Conservation (phyloP, 2,113 vertebrate genomes). For the Lipotes vexillifer region DNA sequence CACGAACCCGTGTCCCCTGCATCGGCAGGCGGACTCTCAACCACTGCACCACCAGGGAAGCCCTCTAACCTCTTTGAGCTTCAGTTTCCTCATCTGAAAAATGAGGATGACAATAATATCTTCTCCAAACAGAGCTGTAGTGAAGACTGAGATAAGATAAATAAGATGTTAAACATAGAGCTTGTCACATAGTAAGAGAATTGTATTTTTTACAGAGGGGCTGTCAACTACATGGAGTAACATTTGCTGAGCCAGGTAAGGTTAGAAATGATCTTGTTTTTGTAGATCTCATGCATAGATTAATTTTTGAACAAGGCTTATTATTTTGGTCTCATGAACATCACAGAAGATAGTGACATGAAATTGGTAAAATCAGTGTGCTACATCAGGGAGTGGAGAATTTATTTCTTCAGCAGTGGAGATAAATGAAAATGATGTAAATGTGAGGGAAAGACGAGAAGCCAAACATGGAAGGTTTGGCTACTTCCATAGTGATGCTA, state of each 20-base stretch:
- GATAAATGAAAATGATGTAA: slow-evolving; percentile 22
- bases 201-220: neutral
- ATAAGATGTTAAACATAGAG: neutral
- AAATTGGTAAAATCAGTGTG: neutral
- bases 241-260: neutral
- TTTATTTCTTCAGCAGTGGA: neutral
- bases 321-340: slow-evolving; percentile 28
- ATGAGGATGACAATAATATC: slow-evolving; percentile 1
- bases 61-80: neutral
- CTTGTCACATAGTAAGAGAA: neutral
- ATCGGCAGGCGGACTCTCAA: no score
- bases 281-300: neutral
- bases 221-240: neutral
- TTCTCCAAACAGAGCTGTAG: neutral
- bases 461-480: neutral
- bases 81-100: neutral
- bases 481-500: neutral
- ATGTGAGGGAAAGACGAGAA: neutral
- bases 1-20: no score
- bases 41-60: no score
- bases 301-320: neutral
- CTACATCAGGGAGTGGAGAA: neutral
- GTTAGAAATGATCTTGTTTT: neutral
- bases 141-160: slow-evolving; percentile 15
- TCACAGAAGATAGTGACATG: neutral